A percentile compares a stretch with the other conserved stretches of the same genome.
Conservation (phyloP, 2,797 vertebrate genomes). For the Hoplostethus atlanticus region DNA sequence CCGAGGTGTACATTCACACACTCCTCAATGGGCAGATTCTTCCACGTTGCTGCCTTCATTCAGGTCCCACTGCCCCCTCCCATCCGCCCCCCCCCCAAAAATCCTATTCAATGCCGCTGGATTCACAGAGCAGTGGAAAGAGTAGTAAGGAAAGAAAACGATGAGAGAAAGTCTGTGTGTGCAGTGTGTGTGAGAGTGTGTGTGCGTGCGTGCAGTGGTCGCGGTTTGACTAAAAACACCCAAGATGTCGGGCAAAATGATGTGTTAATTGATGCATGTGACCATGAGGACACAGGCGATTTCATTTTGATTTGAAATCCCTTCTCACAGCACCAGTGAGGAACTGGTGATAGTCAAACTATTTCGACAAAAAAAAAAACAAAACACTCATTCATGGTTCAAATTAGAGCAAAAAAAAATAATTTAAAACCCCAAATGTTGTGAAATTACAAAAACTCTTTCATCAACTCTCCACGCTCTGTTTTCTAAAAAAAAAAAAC, state of each 20-base stretch:
- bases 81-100: conserved; percentile 77
- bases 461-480: background rate
- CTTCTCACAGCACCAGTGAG: background rate
- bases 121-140: conserved; percentile 91
- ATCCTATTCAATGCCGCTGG: conserved; percentile 95
- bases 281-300: background rate
- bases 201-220: conserved; percentile 48
- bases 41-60: conserved; percentile 99
- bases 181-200: conserved; percentile 43
- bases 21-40: conserved; percentile 99
- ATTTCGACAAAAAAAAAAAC: background rate
- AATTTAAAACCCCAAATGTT: background rate
- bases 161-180: conserved; percentile 67
- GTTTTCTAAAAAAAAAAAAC: background rate
- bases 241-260: conserved; percentile 90
- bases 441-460: background rate
- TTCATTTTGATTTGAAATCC: background rate
- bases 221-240: conserved; percentile 88
- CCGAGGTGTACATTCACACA: conserved; percentile 99
- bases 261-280: conserved; percentile 85
- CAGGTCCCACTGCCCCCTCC: conserved; percentile 83
- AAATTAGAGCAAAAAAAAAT: too few species aligned
- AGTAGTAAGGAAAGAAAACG: conserved; percentile 75
- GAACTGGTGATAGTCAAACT: background rate
- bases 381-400: too few species aligned